Conservation (phyloP, 1,140 invertebrate genomes). For the Aphelenchoides besseyi region DNA sequence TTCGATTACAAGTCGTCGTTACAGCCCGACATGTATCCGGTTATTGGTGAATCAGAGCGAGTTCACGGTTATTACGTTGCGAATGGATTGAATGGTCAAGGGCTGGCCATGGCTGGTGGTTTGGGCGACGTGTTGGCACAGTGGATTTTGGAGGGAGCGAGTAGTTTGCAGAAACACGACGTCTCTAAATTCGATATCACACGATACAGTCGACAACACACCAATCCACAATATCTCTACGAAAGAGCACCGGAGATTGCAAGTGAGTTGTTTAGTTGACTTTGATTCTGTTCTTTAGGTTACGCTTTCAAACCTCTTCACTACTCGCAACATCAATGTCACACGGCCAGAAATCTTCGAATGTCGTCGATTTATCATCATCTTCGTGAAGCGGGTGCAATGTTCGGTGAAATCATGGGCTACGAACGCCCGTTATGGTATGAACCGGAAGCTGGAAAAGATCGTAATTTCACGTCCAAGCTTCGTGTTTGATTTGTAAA, state of each 20-base stretch:
- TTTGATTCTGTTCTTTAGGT: conserved; percentile 30
- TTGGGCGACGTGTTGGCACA: conserved; percentile 85
- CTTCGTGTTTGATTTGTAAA: background rate
- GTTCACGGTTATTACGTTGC: conserved; percentile 89
- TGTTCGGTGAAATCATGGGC: conserved; percentile 96
- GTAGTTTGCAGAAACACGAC: conserved; percentile 14
- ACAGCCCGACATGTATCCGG: conserved; percentile 69
- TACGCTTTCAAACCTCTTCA: conserved; percentile 67
- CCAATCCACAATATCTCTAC: conserved; percentile 86
- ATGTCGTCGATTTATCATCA: conserved; percentile 94
- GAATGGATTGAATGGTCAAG: conserved; percentile 89
- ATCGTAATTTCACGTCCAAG: conserved; percentile 7
- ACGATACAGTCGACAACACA: conserved; percentile 87
- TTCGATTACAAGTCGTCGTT: too few relatives aligned
- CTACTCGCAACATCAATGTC: conserved; percentile 75
- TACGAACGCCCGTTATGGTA: conserved; percentile 95
- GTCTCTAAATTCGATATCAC: conserved; percentile 77
- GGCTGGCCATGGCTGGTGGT: conserved; percentile 85
- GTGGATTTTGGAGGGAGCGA: conserved; percentile 77
- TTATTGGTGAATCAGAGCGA: conserved; percentile 84
- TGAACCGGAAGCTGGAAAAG: conserved; percentile 67
- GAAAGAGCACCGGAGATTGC: conserved; percentile 90
- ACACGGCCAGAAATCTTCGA: conserved; percentile 81
- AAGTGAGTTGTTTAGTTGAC: conserved; percentile 67
- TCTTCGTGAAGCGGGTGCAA: conserved; percentile 82